phyloP scores from a whole-genome alignment of 2,113 vertebrate genomes.

The Todiramphus saurophagus region DNA sequence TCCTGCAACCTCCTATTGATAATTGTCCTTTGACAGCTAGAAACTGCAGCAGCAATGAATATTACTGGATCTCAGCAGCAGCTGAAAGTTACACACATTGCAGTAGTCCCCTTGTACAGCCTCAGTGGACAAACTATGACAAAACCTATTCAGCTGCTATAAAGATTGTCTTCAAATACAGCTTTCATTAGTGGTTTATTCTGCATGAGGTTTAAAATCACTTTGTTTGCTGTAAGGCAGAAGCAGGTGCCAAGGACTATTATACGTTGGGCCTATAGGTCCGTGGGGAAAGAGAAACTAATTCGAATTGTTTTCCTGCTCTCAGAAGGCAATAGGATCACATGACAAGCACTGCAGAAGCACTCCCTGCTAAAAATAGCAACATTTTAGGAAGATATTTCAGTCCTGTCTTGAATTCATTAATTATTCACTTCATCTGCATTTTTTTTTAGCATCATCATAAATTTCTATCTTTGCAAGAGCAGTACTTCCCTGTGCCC shows the following conservation, averaged over 20 bases:
- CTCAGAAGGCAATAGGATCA: slow-evolving; percentile 53
- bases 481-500: slow-evolving; percentile 33
- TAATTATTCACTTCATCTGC: slow-evolving; percentile 35
- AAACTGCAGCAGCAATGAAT: not conserved
- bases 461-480: slow-evolving; percentile 44
- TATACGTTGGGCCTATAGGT: not conserved
- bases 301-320: slow-evolving; percentile 58
- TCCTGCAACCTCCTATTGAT: not conserved
- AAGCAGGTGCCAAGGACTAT: slow-evolving; percentile 15
- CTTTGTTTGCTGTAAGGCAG: slow-evolving; percentile 47
- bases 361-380: slow-evolving; percentile 53
- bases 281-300: slow-evolving; percentile 26
- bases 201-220: slow-evolving; percentile 16
- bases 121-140: not conserved
- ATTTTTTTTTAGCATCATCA: slow-evolving; percentile 53
- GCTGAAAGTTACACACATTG: not conserved
- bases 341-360: slow-evolving; percentile 55
- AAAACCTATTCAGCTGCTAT: slow-evolving; percentile 18
- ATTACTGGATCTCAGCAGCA: not conserved
- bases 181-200: slow-evolving; percentile 10
- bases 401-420: slow-evolving; percentile 41
- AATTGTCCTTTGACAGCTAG: not conserved
- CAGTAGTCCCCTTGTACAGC: not conserved
- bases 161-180: not conserved
- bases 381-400: slow-evolving; percentile 55